phyloP scores from a whole-genome alignment of 2,888 invertebrate genomes.

The Arctia plantaginis region DNA sequence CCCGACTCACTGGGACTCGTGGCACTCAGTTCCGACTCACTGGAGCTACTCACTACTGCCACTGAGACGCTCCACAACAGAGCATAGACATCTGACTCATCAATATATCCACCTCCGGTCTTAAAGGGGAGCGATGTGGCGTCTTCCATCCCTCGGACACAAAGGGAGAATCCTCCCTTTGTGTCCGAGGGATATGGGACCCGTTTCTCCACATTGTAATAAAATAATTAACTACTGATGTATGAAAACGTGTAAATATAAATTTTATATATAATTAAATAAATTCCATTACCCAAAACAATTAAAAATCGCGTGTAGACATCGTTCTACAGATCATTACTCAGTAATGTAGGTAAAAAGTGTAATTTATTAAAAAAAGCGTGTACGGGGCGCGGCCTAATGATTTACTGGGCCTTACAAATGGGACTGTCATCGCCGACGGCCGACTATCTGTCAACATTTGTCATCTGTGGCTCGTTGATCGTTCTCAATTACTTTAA shows the following conservation, averaged over 20 bases:
- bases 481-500: slow-evolving; percentile 66
- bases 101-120: no score
- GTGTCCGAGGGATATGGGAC: no score
- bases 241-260: not conserved
- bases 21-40: no score
- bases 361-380: slow-evolving; percentile 66
- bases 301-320: slow-evolving; percentile 51
- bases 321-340: slow-evolving; percentile 52
- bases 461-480: slow-evolving; percentile 70
- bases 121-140: no score
- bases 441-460: slow-evolving; percentile 74
- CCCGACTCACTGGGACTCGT: no score
- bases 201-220: no score
- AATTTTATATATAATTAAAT: slow-evolving; percentile 11
- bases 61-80: no score
- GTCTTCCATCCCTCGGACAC: no score
- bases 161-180: no score
- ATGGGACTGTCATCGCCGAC: slow-evolving; percentile 79
- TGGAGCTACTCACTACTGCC: no score
- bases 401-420: slow-evolving; percentile 73
- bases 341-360: slow-evolving; percentile 38
- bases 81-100: no score
- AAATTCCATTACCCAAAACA: slow-evolving; percentile 36
- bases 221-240: not conserved
- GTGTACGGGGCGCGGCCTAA: slow-evolving; percentile 63